phyloP scores from a whole-genome alignment of 2,888 invertebrate species.

The Dorcus hopei region DNA sequence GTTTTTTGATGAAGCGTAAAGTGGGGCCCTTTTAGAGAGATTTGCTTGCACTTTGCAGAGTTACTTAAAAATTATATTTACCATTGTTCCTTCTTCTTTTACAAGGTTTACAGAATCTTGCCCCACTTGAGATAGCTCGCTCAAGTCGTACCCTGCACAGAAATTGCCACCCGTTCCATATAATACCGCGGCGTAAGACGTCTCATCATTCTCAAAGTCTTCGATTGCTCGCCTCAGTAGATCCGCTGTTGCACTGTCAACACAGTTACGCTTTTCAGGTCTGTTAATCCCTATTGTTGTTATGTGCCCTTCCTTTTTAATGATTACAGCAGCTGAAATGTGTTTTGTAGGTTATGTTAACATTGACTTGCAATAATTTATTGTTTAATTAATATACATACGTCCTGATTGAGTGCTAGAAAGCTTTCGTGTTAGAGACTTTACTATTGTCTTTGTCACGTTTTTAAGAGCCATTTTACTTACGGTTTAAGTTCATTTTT shows the following conservation, averaged over 20 bases:
- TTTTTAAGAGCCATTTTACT: no score
- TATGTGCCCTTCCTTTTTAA: slow-evolving; percentile 64
- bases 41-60: background rate
- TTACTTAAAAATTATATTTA: slow-evolving; percentile 29
- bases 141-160: slow-evolving; percentile 87
- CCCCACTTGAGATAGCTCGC: slow-evolving; percentile 59
- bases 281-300: slow-evolving; percentile 86
- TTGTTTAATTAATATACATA: no score
- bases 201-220: slow-evolving; percentile 74
- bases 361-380: background rate
- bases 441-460: no score
- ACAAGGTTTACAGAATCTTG: slow-evolving; percentile 32
- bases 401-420: no score
- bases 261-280: slow-evolving; percentile 77
- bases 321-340: slow-evolving; percentile 32
- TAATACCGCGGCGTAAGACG: slow-evolving; percentile 70
- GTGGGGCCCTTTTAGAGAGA: slow-evolving; percentile 57
- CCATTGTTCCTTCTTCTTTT: slow-evolving; percentile 54
- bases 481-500: no score
- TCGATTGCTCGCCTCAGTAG: slow-evolving; percentile 70
- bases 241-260: slow-evolving; percentile 67
- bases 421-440: no score
- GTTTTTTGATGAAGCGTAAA: slow-evolving; percentile 73
- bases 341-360: background rate
- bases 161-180: slow-evolving; percentile 92